Conservation (phyloP, 2,888 invertebrate species). For the Tricholauxania praeusta region DNA sequence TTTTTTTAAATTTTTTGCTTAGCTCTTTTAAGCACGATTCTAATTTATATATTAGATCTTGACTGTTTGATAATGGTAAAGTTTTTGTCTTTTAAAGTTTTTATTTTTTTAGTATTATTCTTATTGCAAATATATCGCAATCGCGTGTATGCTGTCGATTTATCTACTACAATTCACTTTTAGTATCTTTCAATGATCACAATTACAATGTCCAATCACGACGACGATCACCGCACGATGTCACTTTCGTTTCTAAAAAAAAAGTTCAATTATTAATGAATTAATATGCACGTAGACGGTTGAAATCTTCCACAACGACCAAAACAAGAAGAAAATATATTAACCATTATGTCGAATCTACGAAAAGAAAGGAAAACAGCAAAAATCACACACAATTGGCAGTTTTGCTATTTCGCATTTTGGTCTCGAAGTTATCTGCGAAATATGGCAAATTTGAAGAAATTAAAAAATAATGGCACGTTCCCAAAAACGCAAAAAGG, state of each 20-base stretch:
- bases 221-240: slow-evolving; percentile 19
- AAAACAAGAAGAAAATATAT: not conserved
- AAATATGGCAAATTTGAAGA: slow-evolving; percentile 4
- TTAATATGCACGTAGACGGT: not conserved
- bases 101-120: no score
- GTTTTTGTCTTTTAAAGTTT: no score
- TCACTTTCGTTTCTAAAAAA: slow-evolving; percentile 19
- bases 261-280: slow-evolving; percentile 20
- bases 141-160: no score
- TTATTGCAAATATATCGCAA: no score
- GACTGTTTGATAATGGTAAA: no score
- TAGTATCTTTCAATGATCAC: not conserved
- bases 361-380: not conserved
- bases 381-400: not conserved
- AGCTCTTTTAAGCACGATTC: no score
- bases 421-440: slow-evolving; percentile 25
- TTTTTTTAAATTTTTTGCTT: not conserved
- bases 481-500: slow-evolving; percentile 61
- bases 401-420: slow-evolving; percentile 28
- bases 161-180: no score
- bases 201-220: not conserved
- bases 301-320: not conserved
- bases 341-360: not conserved
- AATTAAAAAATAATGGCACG: slow-evolving; percentile 53
- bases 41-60: no score